These are phyloP conservation scores for Lasioglossum zephyrum DNA, from an alignment of 2,888 invertebrate genomes.

Conservation along the genomic window DNA sequence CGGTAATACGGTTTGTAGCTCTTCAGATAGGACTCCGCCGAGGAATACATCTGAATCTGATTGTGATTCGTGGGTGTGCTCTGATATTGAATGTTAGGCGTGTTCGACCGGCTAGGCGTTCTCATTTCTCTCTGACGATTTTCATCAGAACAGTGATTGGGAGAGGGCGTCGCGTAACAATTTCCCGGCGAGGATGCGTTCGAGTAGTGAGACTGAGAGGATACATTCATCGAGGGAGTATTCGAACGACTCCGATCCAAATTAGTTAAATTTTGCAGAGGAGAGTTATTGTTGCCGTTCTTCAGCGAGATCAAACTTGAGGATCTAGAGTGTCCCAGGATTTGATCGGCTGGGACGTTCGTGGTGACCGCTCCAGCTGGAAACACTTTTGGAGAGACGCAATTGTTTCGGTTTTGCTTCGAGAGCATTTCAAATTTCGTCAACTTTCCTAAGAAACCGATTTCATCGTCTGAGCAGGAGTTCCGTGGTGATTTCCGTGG, in stretches of 20 bases:
- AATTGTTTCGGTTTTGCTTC: conserved; percentile 87
- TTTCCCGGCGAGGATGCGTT: conserved; percentile 35
- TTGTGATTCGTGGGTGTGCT: conserved; percentile 69
- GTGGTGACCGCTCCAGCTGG: conserved; percentile 91
- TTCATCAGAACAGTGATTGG: conserved; percentile 69
- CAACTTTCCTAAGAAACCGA: conserved; percentile 90
- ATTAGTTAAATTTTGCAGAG: conserved; percentile 56
- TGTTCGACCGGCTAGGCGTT: conserved; percentile 77
- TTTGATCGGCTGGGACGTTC: conserved; percentile 93
- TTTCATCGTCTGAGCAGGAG: conserved; percentile 86
- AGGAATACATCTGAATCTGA: conserved; percentile 74
- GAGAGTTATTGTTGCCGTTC: conserved; percentile 78
- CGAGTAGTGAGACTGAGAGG: conserved; percentile 38
- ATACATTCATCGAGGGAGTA: conserved; percentile 65
- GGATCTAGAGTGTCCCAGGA: conserved; percentile 87
- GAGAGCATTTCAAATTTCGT: conserved; percentile 93
- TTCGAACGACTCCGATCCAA: conserved; percentile 70
- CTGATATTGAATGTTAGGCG: conserved; percentile 68
- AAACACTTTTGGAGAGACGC: conserved; percentile 91
- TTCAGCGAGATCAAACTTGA: conserved; percentile 80
- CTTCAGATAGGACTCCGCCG: conserved; percentile 74
- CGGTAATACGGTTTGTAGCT: conserved; percentile 71
- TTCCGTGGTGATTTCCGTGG: conserved; percentile 87
- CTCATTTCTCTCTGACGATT: conserved; percentile 78
- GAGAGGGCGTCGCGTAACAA: conserved; percentile 42